These are phyloP conservation scores for Orycteropus afer DNA, from an alignment of 2,113 vertebrate species.

Conservation along the genomic window DNA sequence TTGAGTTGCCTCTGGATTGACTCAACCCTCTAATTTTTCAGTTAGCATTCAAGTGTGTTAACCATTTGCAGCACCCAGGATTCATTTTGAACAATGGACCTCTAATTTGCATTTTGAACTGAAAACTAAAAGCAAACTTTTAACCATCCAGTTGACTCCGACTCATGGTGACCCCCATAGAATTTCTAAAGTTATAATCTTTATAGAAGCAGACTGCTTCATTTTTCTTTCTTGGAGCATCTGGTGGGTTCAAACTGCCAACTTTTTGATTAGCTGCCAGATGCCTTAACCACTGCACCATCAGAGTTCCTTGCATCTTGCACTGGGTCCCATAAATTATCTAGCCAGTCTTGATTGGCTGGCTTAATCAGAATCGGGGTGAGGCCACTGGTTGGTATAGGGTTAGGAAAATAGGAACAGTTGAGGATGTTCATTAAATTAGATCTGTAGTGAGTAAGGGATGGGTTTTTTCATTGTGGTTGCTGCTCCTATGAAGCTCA, in stretches of 20 bases:
- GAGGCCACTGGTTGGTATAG: neutral
- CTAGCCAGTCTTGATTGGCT: neutral
- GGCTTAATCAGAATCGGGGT: neutral
- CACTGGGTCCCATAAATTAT: accelerated
- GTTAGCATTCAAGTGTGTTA: too few relatives aligned
- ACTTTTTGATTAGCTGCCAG: too few relatives aligned
- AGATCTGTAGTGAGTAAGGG: neutral
- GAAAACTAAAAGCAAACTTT: too few relatives aligned
- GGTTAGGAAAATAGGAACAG: neutral
- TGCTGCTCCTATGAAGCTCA: neutral
- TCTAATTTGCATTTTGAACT: neutral
- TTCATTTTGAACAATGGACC: neutral
- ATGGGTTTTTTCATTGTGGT: neutral
- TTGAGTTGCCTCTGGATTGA: neutral
- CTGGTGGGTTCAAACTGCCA: too few relatives aligned
- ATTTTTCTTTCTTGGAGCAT: too few relatives aligned
- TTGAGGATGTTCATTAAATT: neutral
- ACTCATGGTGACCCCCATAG: too few relatives aligned
- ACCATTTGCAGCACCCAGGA: neutral
- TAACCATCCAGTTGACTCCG: too few relatives aligned
- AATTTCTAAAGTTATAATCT: too few relatives aligned
- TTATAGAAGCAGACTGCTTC: too few relatives aligned
- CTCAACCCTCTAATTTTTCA: neutral
- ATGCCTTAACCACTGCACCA: too few relatives aligned
- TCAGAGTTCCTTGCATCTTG: neutral